Percentiles rank a stretch among this genome's conserved stretches.
These are phyloP conservation scores for Eledona agricola DNA, from an alignment of 2,888 invertebrate genomes.

Conservation along the genomic window DNA sequence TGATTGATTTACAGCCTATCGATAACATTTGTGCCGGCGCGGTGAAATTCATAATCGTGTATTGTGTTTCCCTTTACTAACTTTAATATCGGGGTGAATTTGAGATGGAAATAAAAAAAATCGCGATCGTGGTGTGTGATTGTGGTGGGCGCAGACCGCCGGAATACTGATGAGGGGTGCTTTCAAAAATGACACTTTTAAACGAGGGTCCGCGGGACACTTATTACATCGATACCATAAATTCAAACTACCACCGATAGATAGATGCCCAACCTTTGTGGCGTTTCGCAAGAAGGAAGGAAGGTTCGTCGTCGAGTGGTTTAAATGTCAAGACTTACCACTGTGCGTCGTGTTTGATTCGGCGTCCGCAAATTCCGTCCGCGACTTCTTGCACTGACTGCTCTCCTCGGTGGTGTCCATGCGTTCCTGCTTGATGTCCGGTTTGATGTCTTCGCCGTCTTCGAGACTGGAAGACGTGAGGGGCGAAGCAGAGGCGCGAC, in stretches of 20 bases:
- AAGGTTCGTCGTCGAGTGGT: neutral
- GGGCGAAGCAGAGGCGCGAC: conserved; percentile 65
- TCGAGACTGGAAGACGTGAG: conserved; percentile 60
- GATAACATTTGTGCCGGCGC: conserved; percentile 57
- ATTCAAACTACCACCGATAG: conserved; percentile 1
- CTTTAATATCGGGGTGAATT: conserved; percentile 55
- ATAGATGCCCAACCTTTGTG: neutral
- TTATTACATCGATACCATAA: neutral
- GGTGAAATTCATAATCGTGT: conserved; percentile 59
- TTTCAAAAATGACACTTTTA: neutral
- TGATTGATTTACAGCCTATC: conserved; percentile 59
- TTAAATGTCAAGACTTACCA: conserved; percentile 71
- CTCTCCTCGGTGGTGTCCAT: conserved; percentile 73
- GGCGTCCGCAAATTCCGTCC: conserved; percentile 85
- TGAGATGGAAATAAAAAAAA: conserved; percentile 47
- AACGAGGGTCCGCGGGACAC: too few species aligned
- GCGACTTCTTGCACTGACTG: conserved; percentile 71
- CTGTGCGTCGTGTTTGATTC: conserved; percentile 92
- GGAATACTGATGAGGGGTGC: conserved; percentile 25
- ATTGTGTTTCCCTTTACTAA: conserved; percentile 56
- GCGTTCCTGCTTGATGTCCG: conserved; percentile 70
- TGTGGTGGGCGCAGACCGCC: conserved; percentile 15
- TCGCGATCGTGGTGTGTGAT: conserved; percentile 26
- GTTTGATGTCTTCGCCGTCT: conserved; percentile 62
- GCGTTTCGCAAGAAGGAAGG: conserved; percentile 1